phyloP scores from a whole-genome alignment of 2,888 invertebrate species.

The Drosophila borealis region DNA sequence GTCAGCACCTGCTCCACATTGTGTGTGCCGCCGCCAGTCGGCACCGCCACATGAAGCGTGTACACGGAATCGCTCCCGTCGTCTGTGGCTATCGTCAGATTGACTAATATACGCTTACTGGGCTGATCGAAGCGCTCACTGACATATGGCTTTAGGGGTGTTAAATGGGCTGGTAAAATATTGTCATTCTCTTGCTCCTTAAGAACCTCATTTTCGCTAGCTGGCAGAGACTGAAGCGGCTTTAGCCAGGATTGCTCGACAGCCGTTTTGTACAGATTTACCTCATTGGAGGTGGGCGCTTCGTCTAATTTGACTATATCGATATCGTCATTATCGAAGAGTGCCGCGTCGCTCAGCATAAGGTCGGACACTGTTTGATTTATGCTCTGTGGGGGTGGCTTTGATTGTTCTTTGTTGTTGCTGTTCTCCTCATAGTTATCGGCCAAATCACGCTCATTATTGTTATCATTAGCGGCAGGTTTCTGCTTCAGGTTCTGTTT shows the following conservation, averaged over 20 bases:
- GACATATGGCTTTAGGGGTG: slow-evolving; percentile 69
- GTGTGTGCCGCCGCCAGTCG: slow-evolving; percentile 86
- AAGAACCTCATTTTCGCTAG: slow-evolving; percentile 69
- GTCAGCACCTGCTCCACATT: slow-evolving; percentile 74
- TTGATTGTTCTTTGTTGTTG: slow-evolving; percentile 5
- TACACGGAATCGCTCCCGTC: slow-evolving; percentile 88
- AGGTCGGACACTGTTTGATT: slow-evolving; percentile 74
- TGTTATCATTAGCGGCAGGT: slow-evolving; percentile 70
- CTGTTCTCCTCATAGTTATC: slow-evolving; percentile 70
- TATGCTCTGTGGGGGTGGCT: slow-evolving; percentile 36
- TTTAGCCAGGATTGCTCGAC: slow-evolving; percentile 21
- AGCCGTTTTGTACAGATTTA: slow-evolving; percentile 82
- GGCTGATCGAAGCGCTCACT: slow-evolving; percentile 72
- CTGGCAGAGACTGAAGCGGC: slow-evolving; percentile 11
- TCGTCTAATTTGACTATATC: slow-evolving; percentile 83
- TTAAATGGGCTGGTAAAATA: slow-evolving; percentile 30
- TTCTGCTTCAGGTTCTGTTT: slow-evolving; percentile 55
- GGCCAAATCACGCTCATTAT: slow-evolving; percentile 82
- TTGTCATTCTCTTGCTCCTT: slow-evolving; percentile 37
- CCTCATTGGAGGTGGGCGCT: slow-evolving; percentile 60
- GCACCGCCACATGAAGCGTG: slow-evolving; percentile 92
- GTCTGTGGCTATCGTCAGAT: slow-evolving; percentile 92
- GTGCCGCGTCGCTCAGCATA: slow-evolving; percentile 82
- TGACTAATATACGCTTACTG: slow-evolving; percentile 89
- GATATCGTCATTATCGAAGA: slow-evolving; percentile 74